Evolutionary conservation across 2,113 vertebrate species (phyloP).

Genomic region (Grammomys dolichurus): DNA sequence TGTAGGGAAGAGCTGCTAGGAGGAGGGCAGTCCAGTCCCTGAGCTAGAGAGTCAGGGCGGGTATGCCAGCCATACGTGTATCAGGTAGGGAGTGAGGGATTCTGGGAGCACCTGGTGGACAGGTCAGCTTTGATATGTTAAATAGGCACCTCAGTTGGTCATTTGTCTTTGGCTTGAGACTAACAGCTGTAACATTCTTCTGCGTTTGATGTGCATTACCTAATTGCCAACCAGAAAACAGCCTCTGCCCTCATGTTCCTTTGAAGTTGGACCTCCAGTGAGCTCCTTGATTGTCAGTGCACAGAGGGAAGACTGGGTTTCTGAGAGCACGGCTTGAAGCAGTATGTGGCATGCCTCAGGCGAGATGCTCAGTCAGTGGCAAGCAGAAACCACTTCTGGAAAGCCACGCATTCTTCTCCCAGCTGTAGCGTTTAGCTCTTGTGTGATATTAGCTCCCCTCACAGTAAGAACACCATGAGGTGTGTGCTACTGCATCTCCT

Average conservation of each 20-base stretch:
- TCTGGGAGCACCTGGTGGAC: neutral
- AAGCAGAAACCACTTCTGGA: neutral
- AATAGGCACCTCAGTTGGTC: neutral
- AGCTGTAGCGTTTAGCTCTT: no score
- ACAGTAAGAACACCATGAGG: neutral
- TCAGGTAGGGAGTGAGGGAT: neutral
- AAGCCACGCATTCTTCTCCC: neutral
- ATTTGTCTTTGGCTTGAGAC: neutral
- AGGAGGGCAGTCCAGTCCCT: neutral
- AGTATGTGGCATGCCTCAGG: fast-evolving
- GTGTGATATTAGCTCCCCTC: neutral
- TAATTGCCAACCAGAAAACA: neutral
- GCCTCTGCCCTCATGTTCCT: neutral
- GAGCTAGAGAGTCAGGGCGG: neutral
- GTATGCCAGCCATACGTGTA: neutral
- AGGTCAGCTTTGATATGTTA: neutral
- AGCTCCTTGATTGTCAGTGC: neutral
- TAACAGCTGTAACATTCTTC: neutral
- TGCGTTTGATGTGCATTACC: neutral
- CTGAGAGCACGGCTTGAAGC: neutral
- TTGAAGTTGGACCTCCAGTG: neutral
- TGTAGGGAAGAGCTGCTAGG: neutral
- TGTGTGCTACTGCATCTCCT: neutral
- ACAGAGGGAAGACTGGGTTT: neutral
- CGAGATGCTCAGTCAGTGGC: neutral